A percentile compares a stretch with the other conserved stretches of the same genome.
phyloP scores from a whole-genome alignment of 1,140 invertebrate genomes.

The Piezodorus guildinii region DNA sequence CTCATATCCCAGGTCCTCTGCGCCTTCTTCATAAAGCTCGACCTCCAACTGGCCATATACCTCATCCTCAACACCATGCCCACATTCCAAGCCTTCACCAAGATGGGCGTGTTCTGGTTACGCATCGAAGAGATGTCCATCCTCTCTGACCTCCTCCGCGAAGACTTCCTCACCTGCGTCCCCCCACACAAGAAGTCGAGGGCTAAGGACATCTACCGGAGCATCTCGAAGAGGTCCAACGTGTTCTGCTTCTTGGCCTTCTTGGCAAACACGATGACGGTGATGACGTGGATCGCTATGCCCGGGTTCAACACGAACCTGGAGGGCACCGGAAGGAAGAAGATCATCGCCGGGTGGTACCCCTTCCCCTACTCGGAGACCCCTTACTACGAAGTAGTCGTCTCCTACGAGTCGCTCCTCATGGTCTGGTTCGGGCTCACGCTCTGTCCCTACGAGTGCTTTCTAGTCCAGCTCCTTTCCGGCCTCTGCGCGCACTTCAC shows the following conservation, averaged over 20 bases:
- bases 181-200: not conserved
- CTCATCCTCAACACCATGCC: not conserved
- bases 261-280: not conserved
- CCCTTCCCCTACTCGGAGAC: not conserved
- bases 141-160: not conserved
- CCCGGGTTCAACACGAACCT: not conserved
- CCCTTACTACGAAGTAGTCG: not conserved
- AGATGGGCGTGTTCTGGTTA: not conserved
- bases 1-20: not conserved
- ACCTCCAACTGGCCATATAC: not conserved
- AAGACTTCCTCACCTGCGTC: not conserved
- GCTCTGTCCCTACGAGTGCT: not conserved
- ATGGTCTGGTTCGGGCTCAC: not conserved
- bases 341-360: slow-evolving; percentile 4
- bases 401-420: not conserved
- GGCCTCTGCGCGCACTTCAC: not conserved
- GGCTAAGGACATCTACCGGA: not conserved
- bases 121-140: not conserved
- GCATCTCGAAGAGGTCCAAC: not conserved
- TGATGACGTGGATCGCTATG: not conserved
- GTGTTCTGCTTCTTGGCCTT: not conserved
- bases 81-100: not conserved
- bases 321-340: not conserved
- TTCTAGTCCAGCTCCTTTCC: not conserved
- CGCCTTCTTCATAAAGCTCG: not conserved